Conservation (phyloP, 2,113 vertebrate genomes). For the Ailuropoda melanoleuca region DNA sequence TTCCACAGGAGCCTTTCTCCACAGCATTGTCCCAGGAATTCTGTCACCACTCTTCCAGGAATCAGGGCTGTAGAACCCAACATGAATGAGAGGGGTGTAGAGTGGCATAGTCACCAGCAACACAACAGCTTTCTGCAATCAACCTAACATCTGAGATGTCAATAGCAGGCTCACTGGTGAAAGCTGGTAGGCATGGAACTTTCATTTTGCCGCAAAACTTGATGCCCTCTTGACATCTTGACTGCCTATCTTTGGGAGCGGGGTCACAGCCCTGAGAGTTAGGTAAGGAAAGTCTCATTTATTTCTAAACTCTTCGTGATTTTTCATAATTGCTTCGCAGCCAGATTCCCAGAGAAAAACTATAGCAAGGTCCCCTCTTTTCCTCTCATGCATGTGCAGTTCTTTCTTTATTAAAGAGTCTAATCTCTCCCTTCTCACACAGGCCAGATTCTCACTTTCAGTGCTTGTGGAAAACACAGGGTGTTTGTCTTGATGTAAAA, state of each 20-base stretch:
- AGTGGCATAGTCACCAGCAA: not conserved
- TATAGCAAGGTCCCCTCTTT: not conserved
- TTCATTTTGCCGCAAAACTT: constrained; percentile 3
- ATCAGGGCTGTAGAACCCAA: not conserved
- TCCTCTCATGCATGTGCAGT: not conserved
- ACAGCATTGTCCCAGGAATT: not conserved
- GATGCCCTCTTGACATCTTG: not conserved
- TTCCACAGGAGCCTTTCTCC: not conserved
- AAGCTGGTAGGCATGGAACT: not conserved
- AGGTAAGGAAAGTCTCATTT: not conserved
- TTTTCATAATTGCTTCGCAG: constrained; percentile 8
- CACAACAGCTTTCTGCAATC: not conserved
- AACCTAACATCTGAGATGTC: too few relatives aligned
- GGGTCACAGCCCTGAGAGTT: not conserved
- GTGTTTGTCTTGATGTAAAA: constrained; percentile 45
- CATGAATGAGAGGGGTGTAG: not conserved
- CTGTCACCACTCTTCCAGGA: not conserved
- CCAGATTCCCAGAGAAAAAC: not conserved
- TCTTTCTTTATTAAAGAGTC: not conserved
- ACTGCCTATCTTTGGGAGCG: too few relatives aligned
- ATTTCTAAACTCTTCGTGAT: not conserved
- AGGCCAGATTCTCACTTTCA: not conserved
- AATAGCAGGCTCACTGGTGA: not conserved
- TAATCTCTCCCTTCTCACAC: constrained; percentile 3
- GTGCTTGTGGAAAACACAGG: constrained; percentile 2